Evolutionary conservation across 2,797 vertebrate species (phyloP).

Genomic region (Protosalanx chinensis): DNA sequence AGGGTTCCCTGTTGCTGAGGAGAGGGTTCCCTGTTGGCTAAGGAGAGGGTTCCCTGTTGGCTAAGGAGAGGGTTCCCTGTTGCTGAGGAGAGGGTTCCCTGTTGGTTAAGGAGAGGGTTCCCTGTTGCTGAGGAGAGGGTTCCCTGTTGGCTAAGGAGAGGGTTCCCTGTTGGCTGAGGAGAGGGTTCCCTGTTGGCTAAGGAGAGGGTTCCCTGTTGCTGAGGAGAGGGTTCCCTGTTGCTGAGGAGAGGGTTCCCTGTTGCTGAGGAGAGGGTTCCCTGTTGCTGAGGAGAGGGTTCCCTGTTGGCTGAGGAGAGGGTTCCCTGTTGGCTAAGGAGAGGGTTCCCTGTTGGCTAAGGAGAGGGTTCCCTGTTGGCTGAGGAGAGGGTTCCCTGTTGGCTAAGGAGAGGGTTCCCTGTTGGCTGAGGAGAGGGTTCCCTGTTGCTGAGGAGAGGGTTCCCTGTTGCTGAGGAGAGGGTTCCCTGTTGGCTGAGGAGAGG

Average conservation of each 20-base stretch:
- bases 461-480: slow-evolving; percentile 20
- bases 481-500: too few species aligned
- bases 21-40: slow-evolving; percentile 18
- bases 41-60: slow-evolving; percentile 20
- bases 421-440: slow-evolving; percentile 12
- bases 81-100: too few species aligned
- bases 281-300: slow-evolving; percentile 20
- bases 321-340: slow-evolving; percentile 22
- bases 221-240: slow-evolving; percentile 12
- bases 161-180: slow-evolving; percentile 46
- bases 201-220: not conserved
- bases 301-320: too few species aligned
- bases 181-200: slow-evolving; percentile 21
- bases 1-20: not conserved
- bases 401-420: slow-evolving; percentile 12
- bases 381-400: slow-evolving; percentile 63
- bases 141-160: slow-evolving; percentile 20
- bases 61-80: not conserved
- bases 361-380: slow-evolving; percentile 19
- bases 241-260: too few species aligned
- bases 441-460: too few species aligned
- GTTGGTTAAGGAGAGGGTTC: slow-evolving; percentile 24
- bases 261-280: slow-evolving; percentile 20
- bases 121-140: too few species aligned
- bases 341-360: not conserved